Evolutionary conservation across 2,113 vertebrate genomes (phyloP).

Genomic region (Hippocampus abdominalis): DNA sequence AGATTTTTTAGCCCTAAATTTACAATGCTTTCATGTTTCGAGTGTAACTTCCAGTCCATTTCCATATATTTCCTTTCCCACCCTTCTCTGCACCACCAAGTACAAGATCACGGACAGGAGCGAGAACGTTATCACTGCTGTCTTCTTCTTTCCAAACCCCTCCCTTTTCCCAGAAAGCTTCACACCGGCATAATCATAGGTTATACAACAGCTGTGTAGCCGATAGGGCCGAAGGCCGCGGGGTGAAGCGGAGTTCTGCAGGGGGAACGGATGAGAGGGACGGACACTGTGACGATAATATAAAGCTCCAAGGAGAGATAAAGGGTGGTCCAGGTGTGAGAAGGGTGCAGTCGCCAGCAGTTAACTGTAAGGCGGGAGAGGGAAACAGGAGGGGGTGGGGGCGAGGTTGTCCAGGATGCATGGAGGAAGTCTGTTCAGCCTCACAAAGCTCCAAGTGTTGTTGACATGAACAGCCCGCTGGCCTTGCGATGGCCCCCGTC

Average conservation of each 20-base stretch:
- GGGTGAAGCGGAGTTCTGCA: slow-evolving; percentile 25
- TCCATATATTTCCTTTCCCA: slow-evolving; percentile 38
- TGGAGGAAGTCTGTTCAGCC: slow-evolving; percentile 50
- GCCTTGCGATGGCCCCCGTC: slow-evolving; percentile 31
- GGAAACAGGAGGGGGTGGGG: neutral
- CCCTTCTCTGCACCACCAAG: slow-evolving; percentile 6
- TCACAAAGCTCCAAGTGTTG: slow-evolving; percentile 42
- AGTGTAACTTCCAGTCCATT: slow-evolving; percentile 21
- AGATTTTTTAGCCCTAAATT: too few species aligned
- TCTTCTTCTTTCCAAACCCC: slow-evolving; percentile 47
- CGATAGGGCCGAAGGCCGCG: slow-evolving; percentile 20
- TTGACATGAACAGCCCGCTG: slow-evolving; percentile 52
- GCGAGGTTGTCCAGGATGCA: slow-evolving; percentile 7
- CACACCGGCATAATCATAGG: slow-evolving; percentile 18
- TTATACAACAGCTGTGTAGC: slow-evolving; percentile 38
- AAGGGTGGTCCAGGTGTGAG: slow-evolving; percentile 13
- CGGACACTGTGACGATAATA: neutral
- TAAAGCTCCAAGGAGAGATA: slow-evolving; percentile 17
- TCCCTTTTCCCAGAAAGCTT: slow-evolving; percentile 53
- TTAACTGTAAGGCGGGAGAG: neutral
- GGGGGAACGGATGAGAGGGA: slow-evolving; percentile 8
- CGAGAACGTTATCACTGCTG: slow-evolving; percentile 58
- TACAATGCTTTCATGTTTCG: neutral
- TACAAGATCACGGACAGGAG: slow-evolving; percentile 40
- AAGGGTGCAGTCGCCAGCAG: neutral